Evolutionary conservation across 2,888 invertebrate genomes (phyloP), one percentile per base, ranked within the genome.

Genomic region (Formica aserva): DNA sequence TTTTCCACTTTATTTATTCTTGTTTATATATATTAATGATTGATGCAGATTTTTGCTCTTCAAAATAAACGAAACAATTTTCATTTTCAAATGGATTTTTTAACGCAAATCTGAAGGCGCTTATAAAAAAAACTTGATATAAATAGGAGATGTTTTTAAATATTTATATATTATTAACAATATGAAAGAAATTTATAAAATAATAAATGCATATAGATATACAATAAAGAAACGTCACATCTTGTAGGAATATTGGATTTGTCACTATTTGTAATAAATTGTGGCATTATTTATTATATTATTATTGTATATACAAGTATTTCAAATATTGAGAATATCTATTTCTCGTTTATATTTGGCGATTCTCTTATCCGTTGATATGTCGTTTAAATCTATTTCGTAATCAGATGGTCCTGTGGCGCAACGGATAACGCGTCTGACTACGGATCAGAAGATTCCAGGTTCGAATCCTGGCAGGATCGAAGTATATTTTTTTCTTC

Each of bases 391-490:
- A 66, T 32, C 0, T 29, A 95, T 95, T 96, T 96, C 95, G 96
- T 95, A 96, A 96, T 96, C 96, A 95, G 95, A 95, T 62, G 91
- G 92, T 91, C 92, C 91, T 92, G 92, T 91, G 91, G 91, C 91
- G 91, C 91, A 91, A 91, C 88, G 92, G 91, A 91, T 90, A 92
- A 92, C 91, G 92, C 91, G 91, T 92, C 90, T 90, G 92, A 92
- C 92, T 92, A 92, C 92, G 92, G 91, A 92, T 92, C 92, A 93
- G 90, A 91, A 92, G 90, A 96, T 96, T 96, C 95, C 96, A 96
- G 96, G 95, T 96, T 96, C 96, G 96, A 96, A 96, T 96, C 96
- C 96, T 96, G 96, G 96, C 96, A 96, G 95, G 96, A 95, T 96
- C 96, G 96, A 87, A 18, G 89, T 5, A 4, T 29, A 38, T 82